Base-by-base conservation (phyloP, 2,113 vertebrate species). In the Coregonus clupeaformis region DNA sequence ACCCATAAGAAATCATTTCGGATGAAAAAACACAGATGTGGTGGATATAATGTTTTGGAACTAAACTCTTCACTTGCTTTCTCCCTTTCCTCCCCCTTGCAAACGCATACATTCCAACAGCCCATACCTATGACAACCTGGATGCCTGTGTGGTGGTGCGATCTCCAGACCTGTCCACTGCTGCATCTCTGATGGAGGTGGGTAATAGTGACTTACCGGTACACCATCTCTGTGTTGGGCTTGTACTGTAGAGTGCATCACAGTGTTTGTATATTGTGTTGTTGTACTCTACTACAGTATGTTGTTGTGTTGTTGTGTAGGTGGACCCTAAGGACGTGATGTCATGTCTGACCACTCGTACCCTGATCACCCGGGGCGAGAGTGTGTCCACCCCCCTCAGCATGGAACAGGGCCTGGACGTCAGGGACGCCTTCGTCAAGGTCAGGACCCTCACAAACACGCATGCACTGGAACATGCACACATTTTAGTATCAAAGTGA, bases 401-500 rank as follows among this genome's bases (percentile, higher is more conserved):
- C 80, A 94, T 95, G 90, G 96, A 93, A 5, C 97, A 99, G 87
- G 96, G 96, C 0, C 90, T 97, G 85, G 98, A 99, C 0, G 98
- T 99, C 68, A 92, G 97, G 20, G 96, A 99, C 0, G 97, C 98
- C 25, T 99, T 99, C 1, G 96, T 99, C 68, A 99, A 99, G 97
- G 97, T 98, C 59, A 29, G 20, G 0, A 45, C 14, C 9, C n/a
- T 70, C 14, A 30, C 18, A 18, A 30, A 11, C 36, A 16, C 11
- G 6, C 63, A 25, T 30, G 14, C 11, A 22, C 22, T 62, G 9
- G 36, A 42, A 42, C 36, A 42, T 0, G 9, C 9, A 42, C 36
- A 42, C 36, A 42, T 42, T 42, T 42, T 42, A 42, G 36, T 42
- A 11, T 42, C 57, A n/a, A 59, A 60, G 57, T 5, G 57, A 60